Conservation (phyloP, 2,888 invertebrate species). For the Lasius platythorax region DNA sequence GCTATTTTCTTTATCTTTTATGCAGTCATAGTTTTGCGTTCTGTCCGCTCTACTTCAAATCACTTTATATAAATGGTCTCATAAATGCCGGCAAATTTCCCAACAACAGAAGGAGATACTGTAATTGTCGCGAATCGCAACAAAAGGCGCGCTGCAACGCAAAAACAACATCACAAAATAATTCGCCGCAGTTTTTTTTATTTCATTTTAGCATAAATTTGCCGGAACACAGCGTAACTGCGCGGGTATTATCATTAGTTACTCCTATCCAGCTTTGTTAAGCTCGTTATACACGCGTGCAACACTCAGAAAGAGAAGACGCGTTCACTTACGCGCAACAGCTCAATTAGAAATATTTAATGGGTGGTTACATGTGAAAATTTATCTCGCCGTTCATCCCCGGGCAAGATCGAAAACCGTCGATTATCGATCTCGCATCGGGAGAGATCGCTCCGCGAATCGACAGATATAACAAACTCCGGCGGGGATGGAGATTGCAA, state of each 20-base stretch:
- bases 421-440: slow-evolving; percentile 46
- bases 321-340: slow-evolving; percentile 39
- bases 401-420: not conserved
- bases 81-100: slow-evolving; percentile 47
- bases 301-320: slow-evolving; percentile 36
- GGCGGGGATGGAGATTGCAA: slow-evolving; percentile 8
- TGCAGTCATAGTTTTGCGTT: slow-evolving; percentile 25
- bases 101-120: slow-evolving; percentile 50
- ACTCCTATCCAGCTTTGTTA: slow-evolving; percentile 53
- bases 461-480: slow-evolving; percentile 30
- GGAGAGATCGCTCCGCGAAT: slow-evolving; percentile 35
- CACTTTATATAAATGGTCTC: slow-evolving; percentile 35
- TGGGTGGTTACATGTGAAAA: slow-evolving; percentile 39
- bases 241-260: slow-evolving; percentile 52
- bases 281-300: slow-evolving; percentile 51
- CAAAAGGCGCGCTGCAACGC: slow-evolving; percentile 45
- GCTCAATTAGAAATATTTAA: slow-evolving; percentile 57
- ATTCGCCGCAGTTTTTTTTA: slow-evolving; percentile 34
- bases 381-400: slow-evolving; percentile 24
- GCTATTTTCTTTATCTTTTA: slow-evolving; percentile 14
- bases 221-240: slow-evolving; percentile 50
- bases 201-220: slow-evolving; percentile 47
- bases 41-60: slow-evolving; percentile 42
- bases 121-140: slow-evolving; percentile 47
- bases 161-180: slow-evolving; percentile 49